These are phyloP conservation scores for Micromys minutus DNA, from an alignment of 2,113 vertebrate genomes.

Conservation along the genomic window DNA sequence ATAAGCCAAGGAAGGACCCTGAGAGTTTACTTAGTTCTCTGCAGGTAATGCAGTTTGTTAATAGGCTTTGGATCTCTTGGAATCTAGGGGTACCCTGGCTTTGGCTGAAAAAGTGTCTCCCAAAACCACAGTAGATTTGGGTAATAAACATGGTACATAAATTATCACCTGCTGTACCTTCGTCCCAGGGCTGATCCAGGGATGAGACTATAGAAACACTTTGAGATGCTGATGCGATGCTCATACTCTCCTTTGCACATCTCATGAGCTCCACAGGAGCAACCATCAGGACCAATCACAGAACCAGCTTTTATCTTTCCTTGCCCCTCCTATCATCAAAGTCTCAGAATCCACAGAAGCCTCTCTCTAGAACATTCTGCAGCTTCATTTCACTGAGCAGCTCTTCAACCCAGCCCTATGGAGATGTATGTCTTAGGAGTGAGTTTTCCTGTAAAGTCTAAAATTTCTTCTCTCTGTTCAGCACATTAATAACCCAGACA, in stretches of 20 bases:
- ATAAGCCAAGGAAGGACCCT: not conserved
- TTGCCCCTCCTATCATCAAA: too few species aligned
- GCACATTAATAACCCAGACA: constrained; percentile 26
- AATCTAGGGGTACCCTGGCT: not conserved
- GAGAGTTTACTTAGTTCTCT: not conserved
- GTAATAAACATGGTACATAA: fast-evolving
- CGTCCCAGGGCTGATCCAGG: not conserved
- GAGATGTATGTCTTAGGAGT: not conserved
- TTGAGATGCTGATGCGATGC: not conserved
- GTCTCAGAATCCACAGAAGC: not conserved
- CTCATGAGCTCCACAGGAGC: not conserved
- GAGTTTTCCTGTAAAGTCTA: not conserved
- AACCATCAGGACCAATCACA: too few species aligned
- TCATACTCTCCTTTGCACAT: not conserved
- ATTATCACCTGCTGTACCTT: fast-evolving
- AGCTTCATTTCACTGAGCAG: not conserved
- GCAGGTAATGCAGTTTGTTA: fast-evolving
- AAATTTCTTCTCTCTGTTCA: not conserved
- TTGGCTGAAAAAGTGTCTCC: not conserved
- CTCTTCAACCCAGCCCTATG: fast-evolving
- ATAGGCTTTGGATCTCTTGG: fast-evolving
- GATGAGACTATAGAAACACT: not conserved
- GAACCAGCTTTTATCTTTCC: not conserved
- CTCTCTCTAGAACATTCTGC: not conserved
- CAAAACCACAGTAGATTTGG: fast-evolving